Base-by-base conservation (phyloP, 2,797 vertebrate genomes). In the Helarctos malayanus region DNA sequence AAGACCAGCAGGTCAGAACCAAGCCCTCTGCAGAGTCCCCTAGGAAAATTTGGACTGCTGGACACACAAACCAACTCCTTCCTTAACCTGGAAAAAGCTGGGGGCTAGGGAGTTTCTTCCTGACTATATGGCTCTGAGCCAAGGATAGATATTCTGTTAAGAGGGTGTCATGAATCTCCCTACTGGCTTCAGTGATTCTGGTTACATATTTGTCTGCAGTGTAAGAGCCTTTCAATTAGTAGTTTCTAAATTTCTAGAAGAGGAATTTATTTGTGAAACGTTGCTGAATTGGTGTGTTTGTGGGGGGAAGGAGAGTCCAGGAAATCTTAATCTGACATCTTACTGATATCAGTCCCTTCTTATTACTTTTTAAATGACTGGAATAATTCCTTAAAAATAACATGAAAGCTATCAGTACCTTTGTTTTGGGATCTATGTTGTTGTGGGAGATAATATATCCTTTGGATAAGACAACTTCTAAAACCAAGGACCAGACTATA, bases 351-450 rank as follows among this genome's bases (percentile, higher is more conserved):
- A 52, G 16, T 52, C 45, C 27, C 75, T 69, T 76, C 25, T 47
- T 38, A 35, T 5, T 82, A 23, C 13, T 52, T 83, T 78, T n/a
- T 19, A 63, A 69, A 63, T 57, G 59, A 29, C 12, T 83, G 8
- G 25, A 71, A n/a, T 71, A 63, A 83, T 49, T 94, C 9, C 47
- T 90, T 15, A 80, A 86, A 86, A 88, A 52, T 82, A 68, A 73
- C 4, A 82, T 52, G n/a, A 11, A 61, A 78, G 38, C 1, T 4
- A 69, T 18, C 0, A 38, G 54, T 71, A 18, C 35, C 45, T n/a
- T 59, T 86, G 59, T 82, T 87, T 76, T 38, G 4, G 6, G 10
- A 75, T 38, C 5, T 38, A 3, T 38, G 6, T 75, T 13, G 13
- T 54, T 83, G 85, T 29, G 49, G 29, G 65, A 84, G 32, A 92